A percentile compares a stretch with the other conserved stretches of the same genome.
Evolutionary conservation across 1,140 invertebrate genomes (phyloP).

Genomic region (Pygmarrhopalites habei): DNA sequence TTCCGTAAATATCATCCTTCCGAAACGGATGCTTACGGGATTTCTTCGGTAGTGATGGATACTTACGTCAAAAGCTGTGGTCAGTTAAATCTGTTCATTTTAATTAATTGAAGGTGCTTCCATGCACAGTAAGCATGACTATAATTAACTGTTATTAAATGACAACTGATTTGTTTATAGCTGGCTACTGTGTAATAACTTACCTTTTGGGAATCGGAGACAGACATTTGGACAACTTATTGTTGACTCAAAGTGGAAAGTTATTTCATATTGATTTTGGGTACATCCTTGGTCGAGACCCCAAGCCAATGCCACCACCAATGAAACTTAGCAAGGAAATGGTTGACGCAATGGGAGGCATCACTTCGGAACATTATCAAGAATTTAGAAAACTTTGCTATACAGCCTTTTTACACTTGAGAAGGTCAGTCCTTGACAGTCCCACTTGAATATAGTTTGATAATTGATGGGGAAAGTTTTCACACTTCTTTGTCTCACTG

Average conservation of each 20-base stretch:
- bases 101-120: too few relatives aligned
- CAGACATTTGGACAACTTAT: slow-evolving; percentile 92
- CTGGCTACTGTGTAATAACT: slow-evolving; percentile 98
- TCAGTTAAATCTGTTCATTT: slow-evolving; percentile 45
- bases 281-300: slow-evolving; percentile 95
- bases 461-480: too few relatives aligned
- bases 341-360: slow-evolving; percentile 98
- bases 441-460: too few relatives aligned
- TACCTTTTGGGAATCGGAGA: slow-evolving; percentile 97
- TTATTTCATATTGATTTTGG: slow-evolving; percentile 99
- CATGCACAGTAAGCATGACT: too few relatives aligned
- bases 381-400: slow-evolving; percentile 92
- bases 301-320: slow-evolving; percentile 93
- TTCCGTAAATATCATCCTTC: slow-evolving; percentile 83
- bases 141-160: too few relatives aligned
- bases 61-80: slow-evolving; percentile 94
- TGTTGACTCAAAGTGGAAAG: slow-evolving; percentile 81
- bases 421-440: slow-evolving; percentile 62
- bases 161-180: slow-evolving; percentile 50
- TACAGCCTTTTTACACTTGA: slow-evolving; percentile 89
- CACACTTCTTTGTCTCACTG: too few relatives aligned
- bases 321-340: slow-evolving; percentile 99
- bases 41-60: slow-evolving; percentile 90
- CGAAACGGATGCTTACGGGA: slow-evolving; percentile 80
- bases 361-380: slow-evolving; percentile 85